Percentiles rank a stretch among this genome's conserved stretches.
Conservation (phyloP, 1,140 invertebrate species). For the Drosophila cardini region DNA sequence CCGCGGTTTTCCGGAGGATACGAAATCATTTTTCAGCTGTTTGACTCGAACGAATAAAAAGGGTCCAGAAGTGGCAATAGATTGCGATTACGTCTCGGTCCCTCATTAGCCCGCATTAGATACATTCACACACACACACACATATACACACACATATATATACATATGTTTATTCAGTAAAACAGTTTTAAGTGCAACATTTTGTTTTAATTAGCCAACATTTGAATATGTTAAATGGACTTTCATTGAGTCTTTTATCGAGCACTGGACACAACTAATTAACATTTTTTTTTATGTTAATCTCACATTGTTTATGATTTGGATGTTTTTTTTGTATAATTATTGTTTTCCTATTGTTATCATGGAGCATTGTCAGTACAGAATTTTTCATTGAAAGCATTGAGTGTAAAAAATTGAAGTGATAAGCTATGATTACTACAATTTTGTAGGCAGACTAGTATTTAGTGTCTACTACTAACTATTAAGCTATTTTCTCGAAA, state of each 20-base stretch:
- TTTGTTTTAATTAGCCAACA: conserved; percentile 72
- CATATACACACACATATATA: no score
- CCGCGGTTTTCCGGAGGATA: conserved; percentile 62
- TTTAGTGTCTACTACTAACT: no score
- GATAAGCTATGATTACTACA: no score
- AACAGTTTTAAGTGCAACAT: conserved; percentile 24
- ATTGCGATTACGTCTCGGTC: not conserved
- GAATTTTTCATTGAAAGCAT: no score
- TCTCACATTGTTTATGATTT: conserved; percentile 11
- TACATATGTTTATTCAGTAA: conserved; percentile 1
- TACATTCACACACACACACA: no score
- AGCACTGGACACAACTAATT: conserved; percentile 28
- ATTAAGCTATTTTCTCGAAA: no score
- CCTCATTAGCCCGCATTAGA: conserved; percentile 18
- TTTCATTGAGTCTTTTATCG: conserved; percentile 24
- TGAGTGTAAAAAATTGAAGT: no score
- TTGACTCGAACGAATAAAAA: conserved; percentile 15
- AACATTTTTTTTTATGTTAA: conserved; percentile 18
- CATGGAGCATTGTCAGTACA: no score
- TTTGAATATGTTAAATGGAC: conserved; percentile 14
- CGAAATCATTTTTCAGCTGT: conserved; percentile 52
- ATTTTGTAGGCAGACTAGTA: no score
- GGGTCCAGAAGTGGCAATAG: conserved; percentile 28
- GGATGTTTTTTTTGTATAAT: conserved; percentile 1
- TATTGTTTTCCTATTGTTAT: no score